phyloP scores from a whole-genome alignment of 2,888 invertebrate species.

The Eupithecia pulchellata region DNA sequence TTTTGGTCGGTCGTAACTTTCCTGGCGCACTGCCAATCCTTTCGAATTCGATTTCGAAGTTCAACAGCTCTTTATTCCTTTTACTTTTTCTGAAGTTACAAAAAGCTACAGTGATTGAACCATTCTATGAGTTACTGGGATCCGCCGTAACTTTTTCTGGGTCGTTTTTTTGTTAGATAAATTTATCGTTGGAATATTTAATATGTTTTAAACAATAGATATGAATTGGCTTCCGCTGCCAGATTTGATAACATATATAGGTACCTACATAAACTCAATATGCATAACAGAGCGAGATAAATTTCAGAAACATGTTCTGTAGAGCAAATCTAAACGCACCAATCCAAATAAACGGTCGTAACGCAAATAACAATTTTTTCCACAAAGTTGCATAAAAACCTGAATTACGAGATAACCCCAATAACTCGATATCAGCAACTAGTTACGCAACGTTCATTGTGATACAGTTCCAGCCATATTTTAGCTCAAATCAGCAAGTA shows the following conservation, averaged over 20 bases:
- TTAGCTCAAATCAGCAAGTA: conserved; percentile 2
- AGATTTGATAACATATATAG: neutral
- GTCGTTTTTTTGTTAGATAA: neutral
- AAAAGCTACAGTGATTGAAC: conserved; percentile 18
- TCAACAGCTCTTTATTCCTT: conserved; percentile 27
- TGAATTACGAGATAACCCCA: conserved; percentile 20
- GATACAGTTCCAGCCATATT: neutral
- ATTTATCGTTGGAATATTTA: neutral
- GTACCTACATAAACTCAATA: neutral
- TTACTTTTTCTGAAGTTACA: conserved; percentile 16
- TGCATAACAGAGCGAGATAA: neutral
- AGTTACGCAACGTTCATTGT: conserved; percentile 5
- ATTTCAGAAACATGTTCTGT: neutral
- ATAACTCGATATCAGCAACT: conserved; percentile 12
- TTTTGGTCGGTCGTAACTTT: conserved; percentile 32
- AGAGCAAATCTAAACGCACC: neutral
- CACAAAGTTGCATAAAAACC: neutral
- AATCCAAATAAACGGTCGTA: neutral
- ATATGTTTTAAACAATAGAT: neutral
- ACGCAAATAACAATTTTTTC: conserved; percentile 3
- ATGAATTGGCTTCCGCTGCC: neutral
- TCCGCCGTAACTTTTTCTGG: neutral
- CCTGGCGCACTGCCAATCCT: conserved; percentile 28
- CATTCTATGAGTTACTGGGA: conserved; percentile 4
- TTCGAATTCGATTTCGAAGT: conserved; percentile 30